These are phyloP conservation scores for Isichthys henryi DNA, from an alignment of 2,113 vertebrate genomes.

Conservation along the genomic window DNA sequence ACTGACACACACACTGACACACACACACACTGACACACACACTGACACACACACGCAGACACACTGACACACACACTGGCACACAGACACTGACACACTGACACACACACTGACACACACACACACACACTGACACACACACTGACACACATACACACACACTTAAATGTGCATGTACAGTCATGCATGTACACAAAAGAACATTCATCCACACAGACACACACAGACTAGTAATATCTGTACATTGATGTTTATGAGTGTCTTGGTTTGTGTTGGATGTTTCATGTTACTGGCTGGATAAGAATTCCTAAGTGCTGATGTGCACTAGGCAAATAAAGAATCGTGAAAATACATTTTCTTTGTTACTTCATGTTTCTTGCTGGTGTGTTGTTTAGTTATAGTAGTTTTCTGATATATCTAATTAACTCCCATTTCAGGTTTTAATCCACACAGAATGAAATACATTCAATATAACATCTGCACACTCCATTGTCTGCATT, in stretches of 20 bases:
- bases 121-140: not conserved
- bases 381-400: not conserved
- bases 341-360: not conserved
- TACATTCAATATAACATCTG: not conserved
- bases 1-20: slow-evolving; percentile 1
- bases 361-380: not conserved
- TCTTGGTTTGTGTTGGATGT: not conserved
- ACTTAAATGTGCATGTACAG: not conserved
- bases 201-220: not conserved
- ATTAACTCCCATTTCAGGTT: not conserved
- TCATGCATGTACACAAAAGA: not conserved
- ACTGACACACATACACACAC: not conserved
- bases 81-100: not conserved
- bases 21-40: too few relatives aligned
- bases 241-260: not conserved
- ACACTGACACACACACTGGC: not conserved
- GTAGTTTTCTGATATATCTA: not conserved
- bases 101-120: slow-evolving; percentile 8
- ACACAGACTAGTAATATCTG: not conserved
- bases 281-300: not conserved
- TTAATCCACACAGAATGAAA: not conserved
- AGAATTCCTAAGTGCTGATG: not conserved
- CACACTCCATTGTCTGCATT: not conserved
- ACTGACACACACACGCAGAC: too few relatives aligned
- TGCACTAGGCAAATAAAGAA: not conserved